Evolutionary conservation across 2,888 invertebrate species (phyloP), one percentile per base, ranked within the genome.

Genomic region (Lithodes maja): DNA sequence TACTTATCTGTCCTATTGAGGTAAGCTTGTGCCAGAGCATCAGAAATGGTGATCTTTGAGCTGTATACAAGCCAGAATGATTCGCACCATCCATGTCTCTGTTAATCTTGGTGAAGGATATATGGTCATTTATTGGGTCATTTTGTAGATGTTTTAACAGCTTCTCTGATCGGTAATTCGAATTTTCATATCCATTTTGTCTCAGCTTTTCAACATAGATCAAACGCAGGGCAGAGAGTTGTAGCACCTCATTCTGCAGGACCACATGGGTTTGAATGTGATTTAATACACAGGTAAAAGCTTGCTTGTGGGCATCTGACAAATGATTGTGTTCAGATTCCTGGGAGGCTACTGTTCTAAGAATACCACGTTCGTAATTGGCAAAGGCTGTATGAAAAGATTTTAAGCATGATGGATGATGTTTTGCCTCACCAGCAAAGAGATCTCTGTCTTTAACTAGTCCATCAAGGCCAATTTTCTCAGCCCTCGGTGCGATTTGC

Each of bases 11-110:
- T 49, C 17, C 75, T 75, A 3, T 49, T 49, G 75, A n/a, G 75
- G 75, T 75, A 75, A 75, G 75, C 75, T 75, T 33, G 17, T 75
- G 75, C 75, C 75, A 75, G 75, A 75, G 75, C 75, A 75, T n/a
- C 75, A 75, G 75, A 75, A n/a, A 75, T 9, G 17, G 49, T 75
- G 49, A 33, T 61, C 7, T 61, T 5, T 61, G 61, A 61, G 61
- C 61, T 61, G 61, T 61, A 61, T 12, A 61, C 61, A 12, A 61
- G 61, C 61, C 61, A 61, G 61, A 61, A 61, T 61, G 61, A 61
- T 7, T 61, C 61, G 61, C 61, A 61, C 12, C 61, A 61, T 7
- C 61, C 12, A 7, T 61, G 61, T 61, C 61, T 61, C 61, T 61
- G 12, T 61, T 12, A 12, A 61, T 12, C 61, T 12, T 61, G 7